Evolutionary conservation across 2,888 invertebrate genomes (phyloP).

Genomic region (Achlya flavicornis): DNA sequence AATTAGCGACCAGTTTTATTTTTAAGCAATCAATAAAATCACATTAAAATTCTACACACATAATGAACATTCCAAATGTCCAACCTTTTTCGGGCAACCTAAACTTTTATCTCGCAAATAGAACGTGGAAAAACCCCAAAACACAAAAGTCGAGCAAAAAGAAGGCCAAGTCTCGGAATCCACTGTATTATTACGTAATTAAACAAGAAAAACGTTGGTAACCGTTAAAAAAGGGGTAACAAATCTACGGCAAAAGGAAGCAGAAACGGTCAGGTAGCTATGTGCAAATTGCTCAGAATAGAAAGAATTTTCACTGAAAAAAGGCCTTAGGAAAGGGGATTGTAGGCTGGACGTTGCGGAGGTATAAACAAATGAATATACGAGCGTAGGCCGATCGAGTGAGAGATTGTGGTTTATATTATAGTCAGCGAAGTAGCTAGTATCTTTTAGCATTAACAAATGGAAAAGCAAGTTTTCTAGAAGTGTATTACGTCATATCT

Average conservation of each 20-base stretch:
- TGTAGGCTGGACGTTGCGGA: slow-evolving; percentile 59
- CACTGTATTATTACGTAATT: slow-evolving; percentile 65
- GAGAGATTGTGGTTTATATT: slow-evolving; percentile 67
- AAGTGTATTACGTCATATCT: neutral
- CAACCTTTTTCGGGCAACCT: slow-evolving; percentile 1
- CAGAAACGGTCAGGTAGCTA: slow-evolving; percentile 66
- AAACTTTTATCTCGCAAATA: slow-evolving; percentile 7
- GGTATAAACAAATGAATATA: slow-evolving; percentile 75
- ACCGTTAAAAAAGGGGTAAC: slow-evolving; percentile 59
- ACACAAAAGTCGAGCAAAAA: slow-evolving; percentile 21
- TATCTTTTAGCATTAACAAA: slow-evolving; percentile 18
- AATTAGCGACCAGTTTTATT: neutral
- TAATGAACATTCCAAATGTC: neutral
- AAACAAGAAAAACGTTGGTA: slow-evolving; percentile 56
- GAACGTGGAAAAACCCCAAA: slow-evolving; percentile 3
- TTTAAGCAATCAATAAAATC: slow-evolving; percentile 3
- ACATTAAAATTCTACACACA: neutral
- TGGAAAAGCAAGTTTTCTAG: neutral
- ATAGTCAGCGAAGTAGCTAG: slow-evolving; percentile 38
- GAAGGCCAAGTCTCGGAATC: slow-evolving; percentile 35
- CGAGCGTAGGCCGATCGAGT: slow-evolving; percentile 61
- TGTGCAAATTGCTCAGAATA: slow-evolving; percentile 63
- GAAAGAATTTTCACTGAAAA: slow-evolving; percentile 58
- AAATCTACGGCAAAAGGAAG: slow-evolving; percentile 74
- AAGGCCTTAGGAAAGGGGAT: slow-evolving; percentile 37